These are phyloP conservation scores for Discoglossus pictus DNA, from an alignment of 2,797 vertebrate genomes.

Conservation along the genomic window DNA sequence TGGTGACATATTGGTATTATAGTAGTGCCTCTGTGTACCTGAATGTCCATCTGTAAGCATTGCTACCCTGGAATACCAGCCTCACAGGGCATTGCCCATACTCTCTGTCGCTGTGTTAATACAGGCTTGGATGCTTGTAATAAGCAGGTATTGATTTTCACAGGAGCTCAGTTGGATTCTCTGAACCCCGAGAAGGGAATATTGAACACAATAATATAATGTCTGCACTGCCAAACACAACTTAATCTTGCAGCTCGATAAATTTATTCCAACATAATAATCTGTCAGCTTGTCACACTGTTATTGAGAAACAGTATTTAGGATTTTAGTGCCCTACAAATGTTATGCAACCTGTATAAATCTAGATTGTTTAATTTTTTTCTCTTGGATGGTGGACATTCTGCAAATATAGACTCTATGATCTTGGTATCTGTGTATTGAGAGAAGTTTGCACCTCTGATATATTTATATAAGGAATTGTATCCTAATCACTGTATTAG, in stretches of 20 bases:
- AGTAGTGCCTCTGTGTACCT: too few species aligned
- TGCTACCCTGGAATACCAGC: not conserved
- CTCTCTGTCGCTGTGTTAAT: not conserved
- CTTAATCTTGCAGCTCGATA: constrained; percentile 30
- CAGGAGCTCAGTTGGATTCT: constrained; percentile 13
- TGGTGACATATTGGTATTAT: too few species aligned
- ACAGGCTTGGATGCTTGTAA: constrained; percentile 23
- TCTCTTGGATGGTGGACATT: too few species aligned
- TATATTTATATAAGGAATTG: too few species aligned
- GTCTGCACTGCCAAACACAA: constrained; percentile 31
- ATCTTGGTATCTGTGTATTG: too few species aligned
- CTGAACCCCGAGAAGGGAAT: constrained; percentile 42
- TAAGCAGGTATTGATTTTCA: constrained; percentile 41
- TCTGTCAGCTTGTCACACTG: constrained; percentile 18
- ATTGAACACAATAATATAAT: constrained; percentile 42
- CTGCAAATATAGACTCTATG: too few species aligned
- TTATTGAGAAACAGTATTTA: constrained; percentile 33
- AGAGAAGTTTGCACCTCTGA: too few species aligned
- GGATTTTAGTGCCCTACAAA: constrained; percentile 29
- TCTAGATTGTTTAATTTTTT: constrained; percentile 18
- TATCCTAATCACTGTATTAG: too few species aligned
- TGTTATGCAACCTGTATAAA: constrained; percentile 33
- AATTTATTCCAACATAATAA: constrained; percentile 30
- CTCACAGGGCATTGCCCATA: not conserved
- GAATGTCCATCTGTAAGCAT: too few species aligned